Evolutionary conservation across 2,797 vertebrate genomes (phyloP), one percentile per base, ranked within the genome.

Genomic region (Erithacus rubecula): DNA sequence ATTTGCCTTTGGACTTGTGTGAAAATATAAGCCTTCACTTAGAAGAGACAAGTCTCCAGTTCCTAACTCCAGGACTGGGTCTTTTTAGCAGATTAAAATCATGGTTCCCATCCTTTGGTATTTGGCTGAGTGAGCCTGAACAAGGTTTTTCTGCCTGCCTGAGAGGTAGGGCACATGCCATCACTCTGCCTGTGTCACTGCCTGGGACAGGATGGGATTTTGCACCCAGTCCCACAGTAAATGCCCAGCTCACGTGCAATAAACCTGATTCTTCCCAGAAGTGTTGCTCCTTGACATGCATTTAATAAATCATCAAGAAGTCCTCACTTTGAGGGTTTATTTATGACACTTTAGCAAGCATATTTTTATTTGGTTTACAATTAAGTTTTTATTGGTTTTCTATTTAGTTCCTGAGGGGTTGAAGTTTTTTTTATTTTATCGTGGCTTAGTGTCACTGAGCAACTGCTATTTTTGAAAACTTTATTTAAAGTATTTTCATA

Each of bases 161-260:
- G 49, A 81, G 27, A 34, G 27, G 23, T 56, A 49, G 55, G 67
- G 10, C 10, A 51, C 9, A 6, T 20, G 16, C 10, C 19, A 17
- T 19, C 1, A 0, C 12, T 29, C 41, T 68, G 47, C 11, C 22
- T 59, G 19, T 82, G 7, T 53, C 55, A 27, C 21, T 62, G 59
- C 64, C 39, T 69, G 46, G 21, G 22, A 34, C 17, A 12, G 0
- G 8, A 36, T 16, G n/a, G 22, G 22, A 14, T 30, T 74, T 88
- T 80, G 16, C 20, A 67, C 12, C 7, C 71, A 67, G 41, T 22
- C 56, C 46, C 3, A 1, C 30, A 37, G 9, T 22, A 39, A 37
- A 5, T 49, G 19, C 6, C 24, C 30, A 39, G 21, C 10, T 65
- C 32, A 30, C 4, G 15, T 0, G 1, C 23, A 51, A 21, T 2